Conservation (phyloP, 2,888 invertebrate species). For the Zhuqinia jingwanae region DNA sequence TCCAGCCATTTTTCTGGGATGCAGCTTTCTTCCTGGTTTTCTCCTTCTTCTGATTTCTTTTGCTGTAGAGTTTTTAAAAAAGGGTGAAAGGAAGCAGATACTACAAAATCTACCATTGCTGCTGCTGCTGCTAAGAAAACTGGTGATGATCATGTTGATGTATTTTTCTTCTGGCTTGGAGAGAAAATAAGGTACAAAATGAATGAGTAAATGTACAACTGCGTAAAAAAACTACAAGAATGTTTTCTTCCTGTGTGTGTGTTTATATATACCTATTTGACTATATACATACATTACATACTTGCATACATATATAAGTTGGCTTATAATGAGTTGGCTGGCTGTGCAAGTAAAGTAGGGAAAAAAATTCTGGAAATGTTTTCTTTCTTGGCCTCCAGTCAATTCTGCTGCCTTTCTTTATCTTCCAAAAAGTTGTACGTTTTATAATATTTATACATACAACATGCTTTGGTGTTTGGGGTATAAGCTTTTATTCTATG, state of each 20-base stretch:
- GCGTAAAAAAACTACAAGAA: not conserved
- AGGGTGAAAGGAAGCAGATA: constrained; percentile 32
- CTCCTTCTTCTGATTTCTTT: not conserved
- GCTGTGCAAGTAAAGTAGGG: constrained; percentile 22
- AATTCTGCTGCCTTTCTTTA: constrained; percentile 42
- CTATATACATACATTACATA: too few species aligned
- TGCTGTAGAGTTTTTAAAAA: not conserved
- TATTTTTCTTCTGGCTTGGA: not conserved
- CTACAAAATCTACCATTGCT: not conserved
- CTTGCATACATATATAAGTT: too few species aligned
- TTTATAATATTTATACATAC: not conserved
- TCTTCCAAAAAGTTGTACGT: not conserved
- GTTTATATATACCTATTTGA: too few species aligned
- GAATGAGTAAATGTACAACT: not conserved
- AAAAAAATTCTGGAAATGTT: constrained; percentile 14
- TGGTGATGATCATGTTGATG: too few species aligned
- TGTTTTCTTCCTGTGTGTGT: constrained; percentile 12
- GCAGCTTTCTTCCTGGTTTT: not conserved
- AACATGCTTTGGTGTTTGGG: not conserved
- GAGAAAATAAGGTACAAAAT: constrained; percentile 13
- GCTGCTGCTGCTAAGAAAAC: not conserved
- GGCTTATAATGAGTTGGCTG: constrained; percentile 53
- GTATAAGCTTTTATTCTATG: constrained; percentile 15
- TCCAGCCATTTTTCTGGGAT: constrained; percentile 18
- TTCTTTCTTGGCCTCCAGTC: constrained; percentile 59